Base-by-base conservation (phyloP, 2,888 invertebrate species). In the Abrostola triplasia region DNA sequence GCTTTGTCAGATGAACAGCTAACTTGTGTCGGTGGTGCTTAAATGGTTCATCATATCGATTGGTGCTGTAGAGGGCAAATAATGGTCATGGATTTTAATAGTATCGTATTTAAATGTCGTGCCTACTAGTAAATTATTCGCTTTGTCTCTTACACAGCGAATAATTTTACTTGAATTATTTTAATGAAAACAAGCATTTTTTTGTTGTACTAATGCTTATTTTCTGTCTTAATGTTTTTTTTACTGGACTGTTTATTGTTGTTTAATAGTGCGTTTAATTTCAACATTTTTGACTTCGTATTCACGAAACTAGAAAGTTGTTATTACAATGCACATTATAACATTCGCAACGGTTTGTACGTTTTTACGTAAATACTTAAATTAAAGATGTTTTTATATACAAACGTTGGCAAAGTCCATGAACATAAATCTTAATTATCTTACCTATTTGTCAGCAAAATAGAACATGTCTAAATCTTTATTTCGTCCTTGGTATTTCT, bases 261-360 rank as follows among this genome's bases (percentile, higher is more conserved):
- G 24, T 52, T 52, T 52, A 52, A 5, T 38, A 40, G 11, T 36
- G 35, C 42, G 0, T 37, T 44, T 11, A 52, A 41, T 36, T 42
- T 35, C 10, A 12, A 42, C 4, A 53, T 11, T n/a, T n/a, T n/a
- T 47, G 13, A 13, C 8, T 8, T 24, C 9, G 38, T 41, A 11
- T 53, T 40, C 37, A 35, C 44, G 47, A 48, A 58, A 69, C 69
- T 58, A 48, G 63, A 70, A 69, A 74, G 57, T 73, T 57, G 40
- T 54, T 36, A 57, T 57, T 61, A 11, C 24, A 68, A 73, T 53
- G 13, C 8, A 37, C 38, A 47, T 54, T 36, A 37, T 35, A 41
- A 36, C 54, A 56, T 56, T 47, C 38, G 38, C 62, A 68, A 57
- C 40, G 38, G 41, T 58, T 42, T 10, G 36, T 12, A 36, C 41